Conservation (phyloP, 2,113 vertebrate species). For the Calyptomena viridis region DNA sequence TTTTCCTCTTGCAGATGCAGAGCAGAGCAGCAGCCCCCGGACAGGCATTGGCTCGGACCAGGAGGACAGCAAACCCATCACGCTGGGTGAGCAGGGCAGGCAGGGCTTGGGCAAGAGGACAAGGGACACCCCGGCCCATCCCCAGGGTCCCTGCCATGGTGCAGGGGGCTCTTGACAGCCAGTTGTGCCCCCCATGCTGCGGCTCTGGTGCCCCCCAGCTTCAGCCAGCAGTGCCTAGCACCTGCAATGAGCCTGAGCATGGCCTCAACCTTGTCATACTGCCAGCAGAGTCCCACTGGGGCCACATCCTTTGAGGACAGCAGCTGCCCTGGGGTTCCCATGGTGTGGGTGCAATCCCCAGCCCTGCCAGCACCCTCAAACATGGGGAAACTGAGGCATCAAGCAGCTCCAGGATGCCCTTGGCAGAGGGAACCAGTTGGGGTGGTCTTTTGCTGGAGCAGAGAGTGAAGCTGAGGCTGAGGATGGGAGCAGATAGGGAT, state of each 20-base stretch:
- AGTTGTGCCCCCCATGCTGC: rapidly evolving
- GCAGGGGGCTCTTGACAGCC: rapidly evolving
- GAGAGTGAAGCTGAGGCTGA: background rate
- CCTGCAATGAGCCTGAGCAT: background rate
- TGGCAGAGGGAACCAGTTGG: background rate
- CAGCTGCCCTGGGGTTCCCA: background rate
- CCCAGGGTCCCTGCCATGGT: background rate
- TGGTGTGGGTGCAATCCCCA: background rate
- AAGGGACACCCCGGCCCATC: background rate
- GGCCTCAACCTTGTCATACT: background rate
- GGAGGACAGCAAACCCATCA: slow-evolving; percentile 91
- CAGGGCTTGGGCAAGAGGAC: background rate
- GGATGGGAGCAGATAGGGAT: background rate
- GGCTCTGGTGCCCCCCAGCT: background rate
- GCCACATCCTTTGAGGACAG: background rate
- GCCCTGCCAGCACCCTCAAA: background rate
- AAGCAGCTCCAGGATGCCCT: background rate
- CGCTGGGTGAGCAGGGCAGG: slow-evolving; percentile 79
- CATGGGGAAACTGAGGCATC: background rate
- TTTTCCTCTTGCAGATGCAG: slow-evolving; percentile 79
- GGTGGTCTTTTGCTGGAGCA: background rate
- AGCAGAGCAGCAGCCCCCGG: slow-evolving; percentile 88
- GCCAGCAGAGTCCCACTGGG: background rate
- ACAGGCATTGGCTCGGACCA: slow-evolving; percentile 89
- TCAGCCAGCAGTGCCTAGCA: background rate